These are phyloP conservation scores for Microctonus aethiopoides DNA, from an alignment of 2,888 invertebrate species.

Conservation along the genomic window DNA sequence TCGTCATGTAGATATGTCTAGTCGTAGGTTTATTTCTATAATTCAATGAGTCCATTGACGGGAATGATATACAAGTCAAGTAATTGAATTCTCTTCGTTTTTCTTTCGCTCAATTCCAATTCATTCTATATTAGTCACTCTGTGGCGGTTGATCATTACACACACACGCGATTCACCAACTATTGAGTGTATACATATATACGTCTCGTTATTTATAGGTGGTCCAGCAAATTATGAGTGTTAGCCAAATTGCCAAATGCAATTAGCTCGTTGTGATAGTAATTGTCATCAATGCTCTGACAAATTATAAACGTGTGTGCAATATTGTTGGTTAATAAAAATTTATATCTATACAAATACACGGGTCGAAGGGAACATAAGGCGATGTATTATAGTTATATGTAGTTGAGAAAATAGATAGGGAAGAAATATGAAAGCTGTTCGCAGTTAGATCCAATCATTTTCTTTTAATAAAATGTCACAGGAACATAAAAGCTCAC, in stretches of 20 bases:
- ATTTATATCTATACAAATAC: too few relatives aligned
- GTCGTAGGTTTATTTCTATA: too few relatives aligned
- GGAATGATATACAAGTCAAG: too few relatives aligned
- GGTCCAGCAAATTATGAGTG: background rate
- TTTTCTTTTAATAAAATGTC: background rate
- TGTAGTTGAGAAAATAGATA: background rate
- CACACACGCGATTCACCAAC: too few relatives aligned
- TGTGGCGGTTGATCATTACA: too few relatives aligned
- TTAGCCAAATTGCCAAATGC: conserved; percentile 4
- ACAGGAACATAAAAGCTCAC: background rate
- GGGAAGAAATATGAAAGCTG: background rate
- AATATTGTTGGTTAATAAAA: background rate
- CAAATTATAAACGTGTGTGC: background rate
- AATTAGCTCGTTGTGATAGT: background rate
- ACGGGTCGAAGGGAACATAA: background rate
- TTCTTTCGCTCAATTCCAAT: too few relatives aligned
- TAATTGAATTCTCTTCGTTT: too few relatives aligned
- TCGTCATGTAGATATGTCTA: too few relatives aligned
- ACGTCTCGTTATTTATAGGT: background rate
- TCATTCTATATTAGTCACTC: too few relatives aligned
- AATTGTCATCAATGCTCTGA: conserved; percentile 8
- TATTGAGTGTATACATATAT: too few relatives aligned
- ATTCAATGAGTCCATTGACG: too few relatives aligned
- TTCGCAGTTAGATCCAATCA: background rate
- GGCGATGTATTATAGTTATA: background rate